Conservation (phyloP, 2,888 invertebrate species). For the Myathropa florea region DNA sequence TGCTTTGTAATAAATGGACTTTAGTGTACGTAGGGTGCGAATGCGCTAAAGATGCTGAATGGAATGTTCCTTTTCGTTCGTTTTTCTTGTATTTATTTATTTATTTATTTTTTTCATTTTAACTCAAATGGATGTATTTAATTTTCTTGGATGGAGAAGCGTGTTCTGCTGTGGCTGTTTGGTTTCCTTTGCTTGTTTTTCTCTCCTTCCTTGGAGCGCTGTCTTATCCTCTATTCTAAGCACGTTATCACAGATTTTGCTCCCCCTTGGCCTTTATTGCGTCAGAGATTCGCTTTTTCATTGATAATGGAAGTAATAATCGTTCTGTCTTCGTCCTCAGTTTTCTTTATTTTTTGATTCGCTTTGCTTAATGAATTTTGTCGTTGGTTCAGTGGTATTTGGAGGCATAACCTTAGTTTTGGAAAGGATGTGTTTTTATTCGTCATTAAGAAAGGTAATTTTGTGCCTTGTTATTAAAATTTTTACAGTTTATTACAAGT, state of each 20-base stretch:
- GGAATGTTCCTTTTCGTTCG: constrained; percentile 8
- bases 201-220: background rate
- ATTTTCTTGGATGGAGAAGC: constrained; percentile 52
- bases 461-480: constrained; percentile 15
- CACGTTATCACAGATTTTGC: constrained; percentile 61
- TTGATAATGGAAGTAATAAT: constrained; percentile 55
- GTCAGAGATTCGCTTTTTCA: constrained; percentile 49
- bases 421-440: background rate
- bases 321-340: background rate
- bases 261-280: constrained; percentile 37
- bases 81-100: constrained; percentile 36
- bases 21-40: constrained; percentile 43
- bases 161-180: constrained; percentile 9
- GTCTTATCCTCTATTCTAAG: constrained; percentile 43
- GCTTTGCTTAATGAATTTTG: constrained; percentile 29
- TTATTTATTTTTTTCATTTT: constrained; percentile 45
- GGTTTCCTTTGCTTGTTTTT: constrained; percentile 19
- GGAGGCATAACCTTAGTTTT: constrained; percentile 5
- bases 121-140: constrained; percentile 66
- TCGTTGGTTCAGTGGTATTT: constrained; percentile 6
- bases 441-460: constrained; percentile 7
- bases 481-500: constrained; percentile 15
- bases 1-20: constrained; percentile 59
- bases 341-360: constrained; percentile 1
- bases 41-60: constrained; percentile 17